phyloP scores from a whole-genome alignment of 2,113 vertebrate species.

The Maccullochella peelii region DNA sequence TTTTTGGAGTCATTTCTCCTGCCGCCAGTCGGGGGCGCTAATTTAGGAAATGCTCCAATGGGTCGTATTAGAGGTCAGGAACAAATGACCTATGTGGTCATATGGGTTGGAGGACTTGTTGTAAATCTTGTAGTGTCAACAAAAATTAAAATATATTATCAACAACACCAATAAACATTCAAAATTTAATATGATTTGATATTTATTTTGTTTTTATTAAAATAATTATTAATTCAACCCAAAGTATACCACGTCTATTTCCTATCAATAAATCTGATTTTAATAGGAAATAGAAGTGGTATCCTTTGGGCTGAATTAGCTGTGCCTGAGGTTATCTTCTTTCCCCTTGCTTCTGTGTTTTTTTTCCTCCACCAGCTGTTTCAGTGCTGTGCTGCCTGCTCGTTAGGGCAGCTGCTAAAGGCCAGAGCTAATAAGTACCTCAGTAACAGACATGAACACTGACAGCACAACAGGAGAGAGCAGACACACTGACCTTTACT shows the following conservation, averaged over 20 bases:
- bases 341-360: neutral
- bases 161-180: neutral
- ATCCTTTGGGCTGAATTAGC: constrained; percentile 5
- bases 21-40: too few species aligned
- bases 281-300: neutral
- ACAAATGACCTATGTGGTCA: too few species aligned
- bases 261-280: neutral
- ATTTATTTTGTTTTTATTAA: neutral
- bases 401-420: constrained; percentile 67
- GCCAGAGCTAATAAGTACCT: constrained; percentile 67
- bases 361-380: constrained; percentile 26
- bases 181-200: neutral
- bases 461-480: constrained; percentile 61
- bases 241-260: too few species aligned
- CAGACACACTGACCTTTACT: constrained; percentile 72
- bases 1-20: too few species aligned
- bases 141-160: neutral
- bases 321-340: constrained; percentile 28
- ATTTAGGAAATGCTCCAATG: too few species aligned
- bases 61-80: too few species aligned
- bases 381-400: constrained; percentile 38
- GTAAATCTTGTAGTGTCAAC: too few species aligned
- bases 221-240: too few species aligned
- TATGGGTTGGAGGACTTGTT: too few species aligned
- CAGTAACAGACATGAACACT: constrained; percentile 54